Percentiles rank a stretch among this genome's conserved stretches.
Evolutionary conservation across 2,888 invertebrate species (phyloP).

Genomic region (Zygogramma bicolorata): DNA sequence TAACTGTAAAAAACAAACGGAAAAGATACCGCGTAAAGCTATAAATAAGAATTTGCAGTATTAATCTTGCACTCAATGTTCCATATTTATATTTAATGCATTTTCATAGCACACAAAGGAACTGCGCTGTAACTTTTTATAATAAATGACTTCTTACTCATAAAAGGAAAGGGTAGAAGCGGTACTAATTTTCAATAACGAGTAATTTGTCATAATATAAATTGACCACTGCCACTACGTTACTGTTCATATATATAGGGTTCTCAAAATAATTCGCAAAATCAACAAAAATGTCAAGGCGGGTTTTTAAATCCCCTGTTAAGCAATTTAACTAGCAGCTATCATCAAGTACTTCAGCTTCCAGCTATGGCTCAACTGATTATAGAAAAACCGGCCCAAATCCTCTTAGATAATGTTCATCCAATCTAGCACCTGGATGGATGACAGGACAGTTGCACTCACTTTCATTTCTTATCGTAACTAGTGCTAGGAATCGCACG

Average conservation of each 20-base stretch:
- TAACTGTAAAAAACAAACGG: conserved; percentile 9
- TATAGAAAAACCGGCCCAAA: no score
- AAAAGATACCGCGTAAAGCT: not conserved
- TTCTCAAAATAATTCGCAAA: no score
- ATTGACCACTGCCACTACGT: not conserved
- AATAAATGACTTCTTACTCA: conserved; percentile 17
- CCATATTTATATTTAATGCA: conserved; percentile 24
- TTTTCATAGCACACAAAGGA: conserved; percentile 34
- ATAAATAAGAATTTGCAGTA: conserved; percentile 10
- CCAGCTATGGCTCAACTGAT: no score
- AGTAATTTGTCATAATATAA: conserved; percentile 30
- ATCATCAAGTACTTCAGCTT: no score
- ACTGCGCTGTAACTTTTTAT: conserved; percentile 28
- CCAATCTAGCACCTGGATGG: no score
- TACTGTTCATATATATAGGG: not conserved
- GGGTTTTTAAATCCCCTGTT: no score
- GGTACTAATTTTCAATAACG: conserved; percentile 33
- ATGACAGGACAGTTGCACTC: no score
- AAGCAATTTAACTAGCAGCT: no score
- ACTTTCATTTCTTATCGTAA: no score
- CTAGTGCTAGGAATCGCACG: no score
- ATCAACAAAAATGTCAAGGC: no score
- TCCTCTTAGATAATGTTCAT: no score
- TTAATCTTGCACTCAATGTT: not conserved
- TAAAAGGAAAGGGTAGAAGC: conserved; percentile 33